phyloP scores from a whole-genome alignment of 64 coral and sea anemone species.

The Stylophora pistillata region DNA sequence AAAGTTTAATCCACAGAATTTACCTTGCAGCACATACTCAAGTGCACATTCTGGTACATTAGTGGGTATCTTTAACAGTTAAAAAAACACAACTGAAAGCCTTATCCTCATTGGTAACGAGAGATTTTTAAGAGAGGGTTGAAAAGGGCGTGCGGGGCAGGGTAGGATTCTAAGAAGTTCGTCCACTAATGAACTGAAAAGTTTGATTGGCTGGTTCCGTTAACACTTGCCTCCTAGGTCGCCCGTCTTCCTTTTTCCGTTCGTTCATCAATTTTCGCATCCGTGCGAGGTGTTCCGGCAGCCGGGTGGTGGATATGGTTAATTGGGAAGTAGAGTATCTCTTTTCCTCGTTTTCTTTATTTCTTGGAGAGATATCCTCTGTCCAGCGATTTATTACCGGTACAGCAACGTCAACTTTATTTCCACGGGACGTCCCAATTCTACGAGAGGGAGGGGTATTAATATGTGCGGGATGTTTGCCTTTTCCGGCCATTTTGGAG shows the following conservation, averaged over 20 bases:
- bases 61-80: too few relatives aligned
- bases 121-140: too few relatives aligned
- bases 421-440: not conserved
- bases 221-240: not conserved
- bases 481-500: not conserved
- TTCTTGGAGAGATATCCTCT: not conserved
- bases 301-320: not conserved
- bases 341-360: not conserved
- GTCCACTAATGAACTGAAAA: too few relatives aligned
- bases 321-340: not conserved
- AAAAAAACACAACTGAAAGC: too few relatives aligned
- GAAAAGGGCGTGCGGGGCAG: not conserved
- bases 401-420: not conserved
- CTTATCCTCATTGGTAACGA: too few relatives aligned
- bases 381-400: not conserved
- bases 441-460: not conserved
- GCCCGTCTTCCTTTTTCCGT: not conserved
- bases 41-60: too few relatives aligned
- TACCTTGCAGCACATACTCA: too few relatives aligned
- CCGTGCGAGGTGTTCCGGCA: not conserved
- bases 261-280: not conserved
- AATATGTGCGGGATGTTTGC: not conserved
- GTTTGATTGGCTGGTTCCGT: too few relatives aligned
- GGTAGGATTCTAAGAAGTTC: too few relatives aligned
- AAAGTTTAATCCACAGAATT: not conserved